These are phyloP conservation scores for Heliocidaris tuberculata DNA, from an alignment of 35 echinoderm and acorn worm genomes.

Conservation along the genomic window DNA sequence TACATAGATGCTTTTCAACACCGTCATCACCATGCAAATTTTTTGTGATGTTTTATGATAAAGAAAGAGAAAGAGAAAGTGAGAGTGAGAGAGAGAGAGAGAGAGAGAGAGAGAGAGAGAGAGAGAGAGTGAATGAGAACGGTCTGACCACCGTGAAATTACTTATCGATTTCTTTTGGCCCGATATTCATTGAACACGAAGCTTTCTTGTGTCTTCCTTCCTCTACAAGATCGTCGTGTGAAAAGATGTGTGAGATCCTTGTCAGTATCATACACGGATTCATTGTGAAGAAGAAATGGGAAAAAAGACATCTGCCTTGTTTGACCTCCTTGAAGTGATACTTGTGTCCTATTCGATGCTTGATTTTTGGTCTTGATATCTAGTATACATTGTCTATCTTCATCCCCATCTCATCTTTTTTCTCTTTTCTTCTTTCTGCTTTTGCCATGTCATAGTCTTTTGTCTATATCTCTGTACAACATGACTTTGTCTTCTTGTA, in stretches of 20 bases:
- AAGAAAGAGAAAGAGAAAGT: too few relatives aligned
- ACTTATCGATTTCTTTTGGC: not conserved
- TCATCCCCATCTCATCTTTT: not conserved
- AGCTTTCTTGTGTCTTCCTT: not conserved
- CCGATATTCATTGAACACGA: conserved; percentile 12
- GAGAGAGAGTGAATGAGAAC: not conserved
- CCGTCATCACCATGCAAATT: too few relatives aligned
- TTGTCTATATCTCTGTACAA: too few relatives aligned
- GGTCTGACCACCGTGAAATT: conserved; percentile 13
- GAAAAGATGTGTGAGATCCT: not conserved
- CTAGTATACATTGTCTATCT: not conserved
- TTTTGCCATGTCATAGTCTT: too few relatives aligned
- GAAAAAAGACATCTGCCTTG: not conserved
- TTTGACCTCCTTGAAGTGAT: not conserved
- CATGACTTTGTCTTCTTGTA: too few relatives aligned
- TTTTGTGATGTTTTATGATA: too few relatives aligned
- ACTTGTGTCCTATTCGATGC: not conserved
- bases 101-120: not conserved
- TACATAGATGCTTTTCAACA: too few relatives aligned
- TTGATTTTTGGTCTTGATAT: not conserved
- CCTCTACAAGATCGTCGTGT: not conserved
- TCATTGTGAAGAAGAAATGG: not conserved
- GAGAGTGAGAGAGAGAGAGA: not conserved
- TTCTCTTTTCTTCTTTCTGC: too few relatives aligned
- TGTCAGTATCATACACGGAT: not conserved